Percentiles rank a stretch among this genome's conserved stretches.
Conservation (phyloP, 2,113 vertebrate genomes). For the Galeopterus variegatus region DNA sequence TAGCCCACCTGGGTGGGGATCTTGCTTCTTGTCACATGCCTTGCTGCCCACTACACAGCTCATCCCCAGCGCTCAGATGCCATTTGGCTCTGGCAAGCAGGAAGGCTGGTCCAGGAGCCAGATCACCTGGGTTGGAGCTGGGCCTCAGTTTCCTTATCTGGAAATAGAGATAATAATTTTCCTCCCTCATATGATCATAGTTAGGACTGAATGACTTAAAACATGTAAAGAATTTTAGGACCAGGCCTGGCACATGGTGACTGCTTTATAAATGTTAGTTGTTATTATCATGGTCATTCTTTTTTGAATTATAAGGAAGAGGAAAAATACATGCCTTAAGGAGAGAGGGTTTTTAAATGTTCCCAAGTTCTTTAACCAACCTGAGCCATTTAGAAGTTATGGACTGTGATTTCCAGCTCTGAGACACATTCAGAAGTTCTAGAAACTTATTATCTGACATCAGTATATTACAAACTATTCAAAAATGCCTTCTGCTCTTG, state of each 20-base stretch:
- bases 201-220: neutral
- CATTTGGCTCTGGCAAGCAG: neutral
- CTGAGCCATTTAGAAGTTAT: neutral
- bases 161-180: neutral
- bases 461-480: neutral
- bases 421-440: neutral
- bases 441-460: neutral
- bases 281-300: neutral
- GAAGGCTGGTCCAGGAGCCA: neutral
- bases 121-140: fast-evolving
- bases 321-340: neutral
- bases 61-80: neutral
- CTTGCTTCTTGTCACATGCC: neutral
- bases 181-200: neutral
- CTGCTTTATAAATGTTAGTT: neutral
- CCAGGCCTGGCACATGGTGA: neutral
- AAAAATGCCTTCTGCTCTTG: neutral
- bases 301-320: neutral
- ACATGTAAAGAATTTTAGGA: neutral
- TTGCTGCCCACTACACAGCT: neutral
- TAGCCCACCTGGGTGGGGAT: neutral
- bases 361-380: constrained; percentile 9
- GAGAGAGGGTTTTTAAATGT: constrained; percentile 1
- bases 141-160: neutral
- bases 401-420: neutral